Evolutionary conservation across 92 coral and sea anemone species (phyloP).

Genomic region (Porites rus): DNA sequence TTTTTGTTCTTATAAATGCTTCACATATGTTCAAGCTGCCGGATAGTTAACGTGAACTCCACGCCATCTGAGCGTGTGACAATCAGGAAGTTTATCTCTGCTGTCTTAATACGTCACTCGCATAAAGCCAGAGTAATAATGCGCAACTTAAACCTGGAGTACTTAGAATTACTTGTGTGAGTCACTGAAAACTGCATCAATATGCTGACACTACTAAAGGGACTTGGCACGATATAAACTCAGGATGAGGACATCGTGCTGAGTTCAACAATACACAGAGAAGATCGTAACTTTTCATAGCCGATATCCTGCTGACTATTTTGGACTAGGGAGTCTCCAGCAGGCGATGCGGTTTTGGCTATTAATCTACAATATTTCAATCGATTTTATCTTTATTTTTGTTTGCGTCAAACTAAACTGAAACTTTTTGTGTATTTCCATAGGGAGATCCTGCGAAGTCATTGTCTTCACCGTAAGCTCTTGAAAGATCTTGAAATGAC

Average conservation of each 20-base stretch:
- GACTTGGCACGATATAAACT: not conserved
- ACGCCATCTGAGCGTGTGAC: no score
- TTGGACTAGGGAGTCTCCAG: slow-evolving; percentile 7
- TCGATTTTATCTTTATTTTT: not conserved
- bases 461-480: no score
- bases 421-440: not conserved
- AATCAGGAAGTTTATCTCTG: not conserved
- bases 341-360: not conserved
- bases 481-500: no score
- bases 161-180: not conserved
- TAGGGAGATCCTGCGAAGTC: no score
- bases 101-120: not conserved
- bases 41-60: no score
- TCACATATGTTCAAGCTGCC: no score
- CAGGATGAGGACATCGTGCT: slow-evolving; percentile 8
- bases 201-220: not conserved
- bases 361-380: not conserved
- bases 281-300: slow-evolving; percentile 13
- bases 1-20: no score
- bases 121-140: not conserved
- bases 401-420: slow-evolving; percentile 5
- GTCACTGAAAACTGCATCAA: not conserved
- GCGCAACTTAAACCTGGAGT: not conserved
- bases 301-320: slow-evolving; percentile 7
- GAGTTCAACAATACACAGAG: slow-evolving; percentile 7